Evolutionary conservation across 2,888 invertebrate species (phyloP), one percentile per base, ranked within the genome.

Genomic region (Galerucella pusilla): DNA sequence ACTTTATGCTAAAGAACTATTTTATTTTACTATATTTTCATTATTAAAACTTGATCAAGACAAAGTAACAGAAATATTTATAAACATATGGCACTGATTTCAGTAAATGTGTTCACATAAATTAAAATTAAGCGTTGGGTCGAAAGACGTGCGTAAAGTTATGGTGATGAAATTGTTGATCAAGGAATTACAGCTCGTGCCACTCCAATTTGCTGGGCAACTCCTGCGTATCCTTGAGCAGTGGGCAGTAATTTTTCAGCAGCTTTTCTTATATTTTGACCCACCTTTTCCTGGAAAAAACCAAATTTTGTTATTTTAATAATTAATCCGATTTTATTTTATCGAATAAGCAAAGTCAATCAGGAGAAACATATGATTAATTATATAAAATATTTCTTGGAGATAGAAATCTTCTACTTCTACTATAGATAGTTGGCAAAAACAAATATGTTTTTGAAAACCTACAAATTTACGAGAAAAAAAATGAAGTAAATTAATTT

Each of bases 211-310:
- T 77, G 75, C 16, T 74, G 73, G 14, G 75, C 78, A 11, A 77
- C 75, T 14, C 78, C 77, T 28, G 78, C 78, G 67, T 77, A 79
- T 68, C 76, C 78, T 71, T 75, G 46, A 25, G 78, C 78, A 45
- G 78, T 73, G 10, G 79, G 79, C n/a, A 79, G 69, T 12, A 78
- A 73, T 72, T 79, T 77, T 57, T 77, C 77, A n/a, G 77, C 77
- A 61, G 77, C 75, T 63, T 80, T 78, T 35, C 79, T 68, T 6
- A 80, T 65, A 70, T 79, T 80, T 65, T 74, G 71, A 7, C 76
- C 80, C 14, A 74, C 80, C 64, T 79, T 79, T 75, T 80, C 79
- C 80, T 79, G 14, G n/a, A 77, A 75, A 68, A 66, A 70, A 72
- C 69, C 3, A 35, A 35, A 35, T 6, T 6, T 35, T 35, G 7